Conservation (phyloP, 2,797 vertebrate species). For the Microchirus variegatus region DNA sequence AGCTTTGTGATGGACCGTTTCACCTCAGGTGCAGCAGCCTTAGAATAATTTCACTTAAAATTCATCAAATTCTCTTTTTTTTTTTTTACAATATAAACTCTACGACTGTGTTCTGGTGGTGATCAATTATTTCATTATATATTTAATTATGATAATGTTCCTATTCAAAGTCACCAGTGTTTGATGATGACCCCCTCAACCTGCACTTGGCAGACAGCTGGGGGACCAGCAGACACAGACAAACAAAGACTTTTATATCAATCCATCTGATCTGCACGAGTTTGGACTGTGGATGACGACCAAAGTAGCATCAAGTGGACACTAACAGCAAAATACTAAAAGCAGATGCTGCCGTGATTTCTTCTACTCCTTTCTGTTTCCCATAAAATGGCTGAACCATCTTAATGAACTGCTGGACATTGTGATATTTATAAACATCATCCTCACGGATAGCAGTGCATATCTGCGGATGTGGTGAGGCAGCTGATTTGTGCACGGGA, state of each 20-base stretch:
- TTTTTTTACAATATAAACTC: not conserved
- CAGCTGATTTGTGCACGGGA: not conserved
- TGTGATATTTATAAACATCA: no score
- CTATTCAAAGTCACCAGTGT: slow-evolving; percentile 44
- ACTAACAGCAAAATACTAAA: no score
- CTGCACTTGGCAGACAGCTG: slow-evolving; percentile 6
- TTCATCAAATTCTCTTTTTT: slow-evolving; percentile 8
- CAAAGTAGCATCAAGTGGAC: not conserved
- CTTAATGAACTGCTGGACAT: no score
- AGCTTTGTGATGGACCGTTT: slow-evolving; percentile 50
- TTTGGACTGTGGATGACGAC: not conserved
- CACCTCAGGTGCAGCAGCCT: slow-evolving; percentile 52
- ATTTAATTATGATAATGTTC: slow-evolving; percentile 12
- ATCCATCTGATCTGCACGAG: not conserved
- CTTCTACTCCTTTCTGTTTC: no score
- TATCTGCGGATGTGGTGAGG: not conserved
- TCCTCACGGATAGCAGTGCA: not conserved
- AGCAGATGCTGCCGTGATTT: no score
- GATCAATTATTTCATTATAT: not conserved
- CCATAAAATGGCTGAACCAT: no score
- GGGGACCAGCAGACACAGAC: not conserved
- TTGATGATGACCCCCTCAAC: slow-evolving; percentile 9
- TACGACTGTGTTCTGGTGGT: not conserved
- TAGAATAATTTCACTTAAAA: slow-evolving; percentile 14
- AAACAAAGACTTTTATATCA: slow-evolving; percentile 16